Conservation (phyloP, 2,888 invertebrate genomes). For the Platycheirus rosarum region DNA sequence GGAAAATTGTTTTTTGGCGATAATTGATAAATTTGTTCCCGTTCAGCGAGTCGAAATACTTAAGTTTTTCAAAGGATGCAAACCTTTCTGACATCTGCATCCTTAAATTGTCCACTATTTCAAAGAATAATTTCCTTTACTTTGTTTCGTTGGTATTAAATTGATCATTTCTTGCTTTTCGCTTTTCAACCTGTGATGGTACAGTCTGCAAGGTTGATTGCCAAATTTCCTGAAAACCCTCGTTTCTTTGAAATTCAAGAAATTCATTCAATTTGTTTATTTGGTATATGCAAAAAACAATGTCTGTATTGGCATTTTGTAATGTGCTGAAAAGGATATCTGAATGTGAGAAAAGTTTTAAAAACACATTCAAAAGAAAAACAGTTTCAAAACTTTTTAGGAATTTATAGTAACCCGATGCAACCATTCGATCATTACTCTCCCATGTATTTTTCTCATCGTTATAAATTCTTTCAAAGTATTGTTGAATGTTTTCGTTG, state of each 20-base stretch:
- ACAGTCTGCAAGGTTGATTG: too few species aligned
- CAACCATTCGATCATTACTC: constrained; percentile 17
- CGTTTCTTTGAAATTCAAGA: too few species aligned
- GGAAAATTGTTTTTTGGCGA: constrained; percentile 2
- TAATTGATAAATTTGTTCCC: too few species aligned
- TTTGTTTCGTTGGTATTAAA: constrained; percentile 8
- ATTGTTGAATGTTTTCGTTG: not conserved
- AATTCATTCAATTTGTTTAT: too few species aligned
- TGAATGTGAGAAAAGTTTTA: constrained; percentile 10
- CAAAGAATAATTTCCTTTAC: too few species aligned
- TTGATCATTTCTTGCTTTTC: constrained; percentile 5
- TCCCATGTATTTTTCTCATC: constrained; percentile 4
- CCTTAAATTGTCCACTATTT: too few species aligned
- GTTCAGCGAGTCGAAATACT: too few species aligned
- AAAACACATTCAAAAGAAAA: constrained; percentile 29
- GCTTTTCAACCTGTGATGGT: constrained; percentile 9
- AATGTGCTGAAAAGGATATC: constrained; percentile 16
- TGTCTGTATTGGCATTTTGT: too few species aligned
- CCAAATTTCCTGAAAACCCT: too few species aligned
- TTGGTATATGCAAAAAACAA: too few species aligned
- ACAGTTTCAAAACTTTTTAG: constrained; percentile 7
- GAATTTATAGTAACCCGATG: constrained; percentile 6
- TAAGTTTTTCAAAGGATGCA: too few species aligned
- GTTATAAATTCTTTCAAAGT: constrained; percentile 14
- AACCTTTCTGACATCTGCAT: too few species aligned